Evolutionary conservation across 1,140 invertebrate genomes (phyloP), one percentile per base, ranked within the genome.

Genomic region (Lordiphosa clarofinis): DNA sequence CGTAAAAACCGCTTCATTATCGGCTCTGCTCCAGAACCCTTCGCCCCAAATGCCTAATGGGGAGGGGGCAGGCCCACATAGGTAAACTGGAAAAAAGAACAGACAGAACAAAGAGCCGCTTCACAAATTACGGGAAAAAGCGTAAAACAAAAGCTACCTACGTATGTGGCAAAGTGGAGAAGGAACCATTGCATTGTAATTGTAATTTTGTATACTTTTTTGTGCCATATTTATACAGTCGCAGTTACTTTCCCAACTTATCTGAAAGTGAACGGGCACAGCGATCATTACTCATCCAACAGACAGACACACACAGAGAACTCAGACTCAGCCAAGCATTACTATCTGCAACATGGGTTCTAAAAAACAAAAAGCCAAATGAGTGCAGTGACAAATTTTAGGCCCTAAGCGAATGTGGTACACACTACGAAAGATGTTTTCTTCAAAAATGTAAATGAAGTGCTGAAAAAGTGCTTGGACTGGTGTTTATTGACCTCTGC

Each of bases 301-400:
- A 48, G 40, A 39, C 31, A 56, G 35, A 33, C 9, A 39, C 9
- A 39, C 44, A 33, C 9, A 39, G 39, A 49, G 56, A 43, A 58
- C 56, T 28, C 38, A 67, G 52, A 56, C 56, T 76, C 76, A 84
- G 72, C 75, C 60, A 81, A 81, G 75, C 75, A 81, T 82, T 73
- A 84, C 37, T 62, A 69, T 70, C 60, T 69, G 50, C 56, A 74
- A 63, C 75, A 55, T 54, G 59, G 56, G 65, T 75, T 75, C 55
- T 76, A 67, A 81, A 81, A 74, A 79, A 58, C 1, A 73, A 71
- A 78, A 75, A 81, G 67, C 42, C 76, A 81, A 81, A 81, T 82
- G 76, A 84, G 68, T 82, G 78, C 76, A 53, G 67, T 57, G 76
- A 82, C 75, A 79, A 81, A 64, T 61, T 58, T 59, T 52, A 74